phyloP scores from a whole-genome alignment of 2,113 vertebrate species.

The Spea multiplicata region DNA sequence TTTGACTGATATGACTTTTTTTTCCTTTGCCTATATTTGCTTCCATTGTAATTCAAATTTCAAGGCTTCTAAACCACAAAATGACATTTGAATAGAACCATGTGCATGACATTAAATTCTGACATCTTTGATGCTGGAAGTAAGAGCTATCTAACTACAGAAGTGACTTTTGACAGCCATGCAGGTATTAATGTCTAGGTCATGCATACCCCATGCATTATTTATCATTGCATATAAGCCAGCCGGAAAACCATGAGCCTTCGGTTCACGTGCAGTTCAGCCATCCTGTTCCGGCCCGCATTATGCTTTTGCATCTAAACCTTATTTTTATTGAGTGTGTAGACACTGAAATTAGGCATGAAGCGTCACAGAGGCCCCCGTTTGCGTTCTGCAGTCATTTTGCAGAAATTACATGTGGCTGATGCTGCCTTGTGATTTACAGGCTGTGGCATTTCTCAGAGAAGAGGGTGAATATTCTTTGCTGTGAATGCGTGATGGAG shows the following conservation, averaged over 20 bases:
- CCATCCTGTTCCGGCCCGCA: not conserved
- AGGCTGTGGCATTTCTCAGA: constrained; percentile 39
- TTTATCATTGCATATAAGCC: constrained; percentile 7
- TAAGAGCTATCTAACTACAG: not conserved
- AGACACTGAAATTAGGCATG: not conserved
- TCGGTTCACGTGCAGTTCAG: not conserved
- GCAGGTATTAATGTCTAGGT: constrained; percentile 2
- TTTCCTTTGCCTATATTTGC: constrained; percentile 7
- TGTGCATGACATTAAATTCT: constrained; percentile 9
- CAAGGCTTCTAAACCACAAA: constrained; percentile 16
- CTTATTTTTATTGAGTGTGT: not conserved
- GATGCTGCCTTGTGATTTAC: constrained; percentile 12
- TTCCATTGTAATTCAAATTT: constrained; percentile 40
- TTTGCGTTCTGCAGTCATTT: constrained; percentile 34
- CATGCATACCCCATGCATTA: constrained; percentile 22
- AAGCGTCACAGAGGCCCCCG: not conserved
- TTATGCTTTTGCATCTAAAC: not conserved
- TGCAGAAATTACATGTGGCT: constrained; percentile 24
- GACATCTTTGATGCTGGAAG: constrained; percentile 9
- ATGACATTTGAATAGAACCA: constrained; percentile 10
- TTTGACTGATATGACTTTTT: constrained; percentile 7
- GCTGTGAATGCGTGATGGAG: constrained; percentile 25
- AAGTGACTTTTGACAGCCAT: not conserved
- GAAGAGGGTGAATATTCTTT: constrained; percentile 15
- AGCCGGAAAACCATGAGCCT: not conserved